Conservation (phyloP, 2,888 invertebrate genomes). For the Tinea pellionella region DNA sequence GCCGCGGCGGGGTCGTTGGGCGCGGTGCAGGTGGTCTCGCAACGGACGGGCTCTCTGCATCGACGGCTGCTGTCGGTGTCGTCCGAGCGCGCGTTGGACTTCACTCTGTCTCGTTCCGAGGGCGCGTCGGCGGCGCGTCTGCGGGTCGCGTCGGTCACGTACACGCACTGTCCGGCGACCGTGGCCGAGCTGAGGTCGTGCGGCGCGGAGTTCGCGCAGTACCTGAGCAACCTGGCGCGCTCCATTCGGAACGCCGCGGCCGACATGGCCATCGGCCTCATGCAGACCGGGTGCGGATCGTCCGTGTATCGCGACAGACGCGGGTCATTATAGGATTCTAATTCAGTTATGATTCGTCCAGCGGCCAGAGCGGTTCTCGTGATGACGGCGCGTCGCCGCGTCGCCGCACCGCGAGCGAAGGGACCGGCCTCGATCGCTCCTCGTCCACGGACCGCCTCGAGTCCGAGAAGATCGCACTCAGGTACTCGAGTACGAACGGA, state of each 20-base stretch:
- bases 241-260: constrained; percentile 92
- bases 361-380: background rate
- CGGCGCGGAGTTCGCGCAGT: constrained; percentile 90
- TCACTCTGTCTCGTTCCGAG: constrained; percentile 34
- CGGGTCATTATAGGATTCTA: too few species aligned
- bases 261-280: constrained; percentile 92
- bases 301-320: too few species aligned
- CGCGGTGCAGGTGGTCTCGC: constrained; percentile 89
- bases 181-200: constrained; percentile 88
- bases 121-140: constrained; percentile 27
- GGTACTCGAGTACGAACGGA: too few species aligned
- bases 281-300: constrained; percentile 71
- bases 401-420: constrained; percentile 47
- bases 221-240: constrained; percentile 83
- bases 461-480: constrained; percentile 43
- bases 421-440: constrained; percentile 55
- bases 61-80: constrained; percentile 79
- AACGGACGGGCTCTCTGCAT: constrained; percentile 87
- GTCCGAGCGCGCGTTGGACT: constrained; percentile 39
- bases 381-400: constrained; percentile 53
- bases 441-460: constrained; percentile 43
- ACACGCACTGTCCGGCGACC: constrained; percentile 91
- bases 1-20: constrained; percentile 89
- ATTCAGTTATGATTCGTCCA: too few species aligned
- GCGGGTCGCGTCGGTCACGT: constrained; percentile 91